Evolutionary conservation across 2,888 invertebrate species (phyloP), one percentile per base, ranked within the genome.

Genomic region (Nomada fabriciana): DNA sequence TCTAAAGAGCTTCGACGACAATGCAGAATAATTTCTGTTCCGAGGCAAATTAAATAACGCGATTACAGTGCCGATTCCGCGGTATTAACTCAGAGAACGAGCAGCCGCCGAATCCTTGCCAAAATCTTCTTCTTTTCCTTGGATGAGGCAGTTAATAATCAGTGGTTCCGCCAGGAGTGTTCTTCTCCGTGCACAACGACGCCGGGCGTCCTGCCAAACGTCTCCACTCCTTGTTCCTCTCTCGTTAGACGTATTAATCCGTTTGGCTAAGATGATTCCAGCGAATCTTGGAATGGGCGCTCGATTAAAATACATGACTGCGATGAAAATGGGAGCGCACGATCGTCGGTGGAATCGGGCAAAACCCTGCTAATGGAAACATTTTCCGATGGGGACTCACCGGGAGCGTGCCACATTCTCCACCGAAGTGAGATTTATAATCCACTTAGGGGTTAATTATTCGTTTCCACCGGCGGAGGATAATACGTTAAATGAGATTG

Each of bases 91-190:
- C 29, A 42, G 20, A n/a, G 20, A 10, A 23, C 36, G 36, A 36
- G 36, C n/a, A 9, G 15, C 13, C 57, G 61, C 0, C 25, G 72
- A 20, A 59, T 64, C 73, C 42, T 76, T 82, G 83, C 83, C 78
- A 83, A 71, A 83, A 78, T 47, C 52, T 55, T n/a, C 63, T 53
- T 69, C 86, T 85, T 87, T 89, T 84, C 83, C 55, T 42, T 59
- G 76, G 89, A 85, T 88, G 89, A 87, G 84, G 71, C 76, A 88
- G 84, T 87, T 91, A 86, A 91, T 91, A 90, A 90, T 90, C 87
- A 89, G 86, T 69, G 85, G 81, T 76, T 86, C 70, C 67, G 57
- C 72, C 55, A n/a, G 67, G 76, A 50, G 36, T 36, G 36, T 36
- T 36, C 36, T 36, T 36, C 36, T 36, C 36, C 36, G 36, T 36